Base-by-base conservation (phyloP, 2,113 vertebrate genomes). In the Melanocharis versteri region DNA sequence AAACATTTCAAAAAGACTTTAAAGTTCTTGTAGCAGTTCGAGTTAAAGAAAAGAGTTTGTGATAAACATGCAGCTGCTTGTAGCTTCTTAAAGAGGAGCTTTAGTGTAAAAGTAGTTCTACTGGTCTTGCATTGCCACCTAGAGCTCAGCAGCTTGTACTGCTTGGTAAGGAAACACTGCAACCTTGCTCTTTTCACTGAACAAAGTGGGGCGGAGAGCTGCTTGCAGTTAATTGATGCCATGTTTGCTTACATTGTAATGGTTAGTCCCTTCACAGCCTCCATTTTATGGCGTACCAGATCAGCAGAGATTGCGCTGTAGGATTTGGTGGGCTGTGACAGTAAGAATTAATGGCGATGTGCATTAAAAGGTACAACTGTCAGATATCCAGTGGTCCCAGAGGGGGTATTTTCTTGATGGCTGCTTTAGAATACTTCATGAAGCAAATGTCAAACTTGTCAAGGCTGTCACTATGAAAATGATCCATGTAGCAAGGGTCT, bases 381-480 rank as follows among this genome's bases (percentile, higher is more conserved):
- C 97, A 98, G 96, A 90, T 97, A 96, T 90, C 96, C 84, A 73
- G 91, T 91, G 85, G 96, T 94, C 97, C 96, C 97, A 91, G 92
- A 95, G 97, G 98, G 91, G 95, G 71, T 79, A 69, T 98, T 98
- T 98, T 97, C 96, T 97, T 97, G 97, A 96, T 96, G 93, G 88
- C 97, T 98, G 97, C 95, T 97, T 97, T 89, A 96, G 96, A 97
- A 90, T 91, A 90, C 95, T 96, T 97, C 92, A 86, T 89, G 96
- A 98, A 98, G 97, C 92, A 98, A 98, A 98, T 98, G 98, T 98
- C 98, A 98, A 50, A 96, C 98, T 98, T 98, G 98, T 98, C 98
- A 94, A 95, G 95, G 51, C 97, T 98, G 97, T 97, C 97, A 98
- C 96, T 97, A 95, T 98, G 98, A 98, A 97, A 98, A 97, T 97